Conservation (phyloP, 2,113 vertebrate genomes). For the Callipepla squamata region DNA sequence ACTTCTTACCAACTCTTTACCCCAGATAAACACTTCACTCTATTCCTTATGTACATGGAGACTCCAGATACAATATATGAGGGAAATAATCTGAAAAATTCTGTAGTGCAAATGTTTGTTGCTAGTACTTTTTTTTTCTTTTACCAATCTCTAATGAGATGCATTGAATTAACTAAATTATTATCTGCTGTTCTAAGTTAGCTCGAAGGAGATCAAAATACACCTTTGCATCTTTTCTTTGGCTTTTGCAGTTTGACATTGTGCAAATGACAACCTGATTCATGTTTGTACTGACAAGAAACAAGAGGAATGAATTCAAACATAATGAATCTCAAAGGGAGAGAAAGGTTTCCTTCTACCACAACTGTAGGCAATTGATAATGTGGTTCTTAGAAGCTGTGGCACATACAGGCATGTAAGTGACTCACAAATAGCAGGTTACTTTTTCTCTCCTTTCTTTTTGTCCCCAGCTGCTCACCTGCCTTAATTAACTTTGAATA, state of each 20-base stretch:
- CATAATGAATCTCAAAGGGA: not conserved
- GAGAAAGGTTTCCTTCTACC: not conserved
- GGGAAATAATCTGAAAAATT: not conserved
- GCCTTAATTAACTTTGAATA: constrained; percentile 20
- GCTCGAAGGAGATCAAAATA: not conserved
- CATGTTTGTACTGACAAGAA: not conserved
- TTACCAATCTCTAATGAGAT: not conserved
- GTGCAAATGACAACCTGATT: not conserved
- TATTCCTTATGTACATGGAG: not conserved
- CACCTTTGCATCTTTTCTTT: fast-evolving
- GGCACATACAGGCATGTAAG: not conserved
- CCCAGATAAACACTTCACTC: not conserved
- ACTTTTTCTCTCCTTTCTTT: not conserved
- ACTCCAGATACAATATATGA: not conserved
- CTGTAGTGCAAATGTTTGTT: not conserved
- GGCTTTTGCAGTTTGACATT: not conserved
- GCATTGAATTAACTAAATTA: not conserved
- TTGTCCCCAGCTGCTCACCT: not conserved
- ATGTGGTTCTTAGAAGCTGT: not conserved
- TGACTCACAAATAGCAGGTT: not conserved
- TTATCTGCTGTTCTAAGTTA: not conserved
- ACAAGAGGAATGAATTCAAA: not conserved
- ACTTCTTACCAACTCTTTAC: not conserved
- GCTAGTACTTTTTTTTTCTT: not conserved
- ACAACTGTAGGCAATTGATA: not conserved